phyloP scores from a whole-genome alignment of 2,113 vertebrate species.

The Spea bombifrons region DNA sequence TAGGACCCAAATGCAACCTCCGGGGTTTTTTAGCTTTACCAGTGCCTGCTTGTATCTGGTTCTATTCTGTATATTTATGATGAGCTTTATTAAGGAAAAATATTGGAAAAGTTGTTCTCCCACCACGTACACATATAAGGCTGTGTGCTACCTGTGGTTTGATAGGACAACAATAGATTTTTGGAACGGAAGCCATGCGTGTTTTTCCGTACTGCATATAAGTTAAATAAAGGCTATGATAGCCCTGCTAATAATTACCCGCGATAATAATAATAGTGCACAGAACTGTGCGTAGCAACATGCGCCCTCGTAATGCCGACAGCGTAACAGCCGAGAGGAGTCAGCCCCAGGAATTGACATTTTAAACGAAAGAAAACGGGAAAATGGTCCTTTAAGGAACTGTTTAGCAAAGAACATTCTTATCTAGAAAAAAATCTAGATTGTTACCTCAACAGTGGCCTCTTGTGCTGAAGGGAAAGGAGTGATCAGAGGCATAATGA shows the following conservation, averaged over 20 bases:
- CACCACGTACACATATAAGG: not conserved
- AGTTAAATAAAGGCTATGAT: not conserved
- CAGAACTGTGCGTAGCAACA: not conserved
- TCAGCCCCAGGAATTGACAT: not conserved
- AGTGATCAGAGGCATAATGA: conserved; percentile 3
- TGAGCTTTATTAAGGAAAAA: not conserved
- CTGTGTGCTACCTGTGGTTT: not conserved
- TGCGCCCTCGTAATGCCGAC: not conserved
- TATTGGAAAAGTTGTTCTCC: not conserved
- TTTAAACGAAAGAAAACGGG: no score
- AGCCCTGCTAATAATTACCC: not conserved
- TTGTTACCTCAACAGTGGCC: conserved; percentile 41
- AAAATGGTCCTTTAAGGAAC: no score
- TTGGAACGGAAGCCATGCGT: not conserved
- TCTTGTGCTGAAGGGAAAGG: conserved; percentile 34
- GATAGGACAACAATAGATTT: not conserved
- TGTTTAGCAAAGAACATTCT: no score
- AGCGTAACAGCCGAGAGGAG: not conserved
- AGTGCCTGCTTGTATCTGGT: no score
- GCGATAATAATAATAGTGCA: not conserved
- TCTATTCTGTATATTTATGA: not conserved
- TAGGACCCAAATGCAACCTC: no score
- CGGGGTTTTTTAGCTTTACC: no score
- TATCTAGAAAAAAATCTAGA: not conserved
- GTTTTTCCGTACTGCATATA: not conserved